Conservation (phyloP, 64 coral and sea anemone genomes). For the Acropora yongei region DNA sequence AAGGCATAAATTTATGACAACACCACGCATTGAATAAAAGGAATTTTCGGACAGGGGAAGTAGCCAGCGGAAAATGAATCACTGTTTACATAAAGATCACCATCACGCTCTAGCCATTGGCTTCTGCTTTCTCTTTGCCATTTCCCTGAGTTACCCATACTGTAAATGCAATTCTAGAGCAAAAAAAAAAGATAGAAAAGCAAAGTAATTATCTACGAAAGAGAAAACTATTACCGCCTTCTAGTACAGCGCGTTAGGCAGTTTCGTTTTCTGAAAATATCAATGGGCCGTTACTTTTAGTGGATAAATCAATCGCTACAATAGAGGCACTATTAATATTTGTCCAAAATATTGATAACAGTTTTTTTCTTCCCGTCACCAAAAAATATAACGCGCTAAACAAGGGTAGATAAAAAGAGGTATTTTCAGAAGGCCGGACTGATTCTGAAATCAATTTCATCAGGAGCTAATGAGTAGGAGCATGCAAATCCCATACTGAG, state of each 20-base stretch:
- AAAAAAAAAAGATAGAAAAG: background rate
- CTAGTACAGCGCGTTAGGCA: no score
- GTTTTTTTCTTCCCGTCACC: no score
- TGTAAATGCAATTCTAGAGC: slow-evolving; percentile 52
- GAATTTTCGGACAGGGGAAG: background rate
- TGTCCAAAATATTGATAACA: no score
- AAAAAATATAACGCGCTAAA: no score
- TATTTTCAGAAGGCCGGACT: background rate
- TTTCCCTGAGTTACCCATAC: slow-evolving; percentile 67
- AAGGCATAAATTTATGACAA: background rate
- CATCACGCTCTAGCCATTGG: background rate
- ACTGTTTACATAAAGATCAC: background rate
- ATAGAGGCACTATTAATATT: background rate
- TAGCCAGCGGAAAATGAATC: background rate
- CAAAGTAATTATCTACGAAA: background rate
- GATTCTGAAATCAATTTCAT: background rate
- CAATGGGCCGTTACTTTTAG: no score
- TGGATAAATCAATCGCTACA: no score
- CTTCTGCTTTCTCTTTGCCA: slow-evolving; percentile 9
- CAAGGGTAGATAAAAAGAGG: no score
- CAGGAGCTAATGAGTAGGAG: no score
- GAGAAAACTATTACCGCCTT: background rate
- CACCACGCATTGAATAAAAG: background rate
- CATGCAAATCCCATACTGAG: no score
- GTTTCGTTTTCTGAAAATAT: no score